Base-by-base conservation (phyloP, 92 coral and sea anemone genomes). In the Phenganax marumi region DNA sequence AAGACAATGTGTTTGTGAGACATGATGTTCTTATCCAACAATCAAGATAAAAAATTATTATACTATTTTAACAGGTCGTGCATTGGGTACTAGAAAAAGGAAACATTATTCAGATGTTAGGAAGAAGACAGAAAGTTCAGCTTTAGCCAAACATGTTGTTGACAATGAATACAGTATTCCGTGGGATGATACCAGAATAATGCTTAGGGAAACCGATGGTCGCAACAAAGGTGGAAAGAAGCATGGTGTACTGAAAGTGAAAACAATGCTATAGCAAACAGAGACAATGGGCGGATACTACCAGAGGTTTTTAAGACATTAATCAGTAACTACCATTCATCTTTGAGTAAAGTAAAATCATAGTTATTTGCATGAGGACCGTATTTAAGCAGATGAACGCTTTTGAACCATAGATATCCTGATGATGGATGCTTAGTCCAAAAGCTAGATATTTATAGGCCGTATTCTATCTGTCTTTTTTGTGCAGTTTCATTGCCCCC, bases 21-120 rank as follows among this genome's bases (percentile, higher is more conserved):
- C 43, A 33, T 43, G 71, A 81, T 1, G 86, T 63, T 72, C 81
- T 64, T 8, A n/a, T n/a, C n/a, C n/a, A n/a, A n/a, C n/a, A n/a
- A n/a, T n/a, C n/a, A n/a, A n/a, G n/a, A n/a, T n/a, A n/a, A n/a
- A n/a, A n/a, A n/a, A n/a, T n/a, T n/a, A n/a, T n/a, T n/a, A n/a
- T n/a, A n/a, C 60, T 54, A 54, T 54, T 10, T 54, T 54, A 54
- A 10, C 60, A 54, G 17, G 17, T 54, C 11, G 11, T 10, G 17
- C 60, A 54, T 10, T 17, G 17, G 17, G 17, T 10, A 10, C 60
- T 10, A 17, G 60, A 54, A 10, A 17, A 54, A 54, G 17, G 13
- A 11, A 54, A 10, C 60, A 54, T 54, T 18, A 10, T 54, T 54
- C 60, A 5, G 13, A 18, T 10, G 60, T 54, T 6, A 54, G 13